These are phyloP conservation scores for Athrips mouffetella DNA, from an alignment of 2,888 invertebrate genomes.

Conservation along the genomic window DNA sequence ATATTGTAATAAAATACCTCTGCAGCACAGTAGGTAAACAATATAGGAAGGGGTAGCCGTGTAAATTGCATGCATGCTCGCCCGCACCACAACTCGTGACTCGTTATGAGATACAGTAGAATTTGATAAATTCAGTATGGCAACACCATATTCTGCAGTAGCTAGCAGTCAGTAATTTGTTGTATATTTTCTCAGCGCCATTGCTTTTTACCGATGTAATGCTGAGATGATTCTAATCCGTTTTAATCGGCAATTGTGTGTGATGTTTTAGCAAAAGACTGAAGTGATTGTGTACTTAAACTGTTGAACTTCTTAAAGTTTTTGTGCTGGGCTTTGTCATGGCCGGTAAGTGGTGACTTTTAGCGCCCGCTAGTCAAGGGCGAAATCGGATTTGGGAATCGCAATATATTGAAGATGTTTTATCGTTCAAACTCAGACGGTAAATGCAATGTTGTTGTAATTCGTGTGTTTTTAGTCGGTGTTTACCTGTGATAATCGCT, in stretches of 20 bases:
- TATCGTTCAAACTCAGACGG: constrained; percentile 79
- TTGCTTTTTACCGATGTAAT: constrained; percentile 77
- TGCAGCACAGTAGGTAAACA: too few species aligned
- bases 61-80: too few species aligned
- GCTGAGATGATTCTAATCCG: constrained; percentile 80
- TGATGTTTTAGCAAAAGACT: constrained; percentile 75
- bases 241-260: constrained; percentile 78
- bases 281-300: constrained; percentile 74
- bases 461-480: constrained; percentile 73
- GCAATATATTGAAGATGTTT: constrained; percentile 78
- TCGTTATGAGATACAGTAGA: too few species aligned
- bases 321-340: constrained; percentile 83
- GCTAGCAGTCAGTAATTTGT: constrained; percentile 75
- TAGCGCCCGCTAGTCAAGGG: constrained; percentile 77
- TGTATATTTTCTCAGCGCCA: constrained; percentile 74
- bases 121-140: constrained; percentile 38
- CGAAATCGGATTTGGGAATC: constrained; percentile 78
- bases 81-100: too few species aligned
- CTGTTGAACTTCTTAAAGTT: constrained; percentile 75
- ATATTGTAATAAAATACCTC: too few species aligned
- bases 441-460: constrained; percentile 78
- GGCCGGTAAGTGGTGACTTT: constrained; percentile 87
- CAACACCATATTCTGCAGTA: constrained; percentile 67
- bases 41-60: too few species aligned
- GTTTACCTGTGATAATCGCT: constrained; percentile 66